Conservation (phyloP, 1,140 invertebrate species). For the Hypothenemus hampei region DNA sequence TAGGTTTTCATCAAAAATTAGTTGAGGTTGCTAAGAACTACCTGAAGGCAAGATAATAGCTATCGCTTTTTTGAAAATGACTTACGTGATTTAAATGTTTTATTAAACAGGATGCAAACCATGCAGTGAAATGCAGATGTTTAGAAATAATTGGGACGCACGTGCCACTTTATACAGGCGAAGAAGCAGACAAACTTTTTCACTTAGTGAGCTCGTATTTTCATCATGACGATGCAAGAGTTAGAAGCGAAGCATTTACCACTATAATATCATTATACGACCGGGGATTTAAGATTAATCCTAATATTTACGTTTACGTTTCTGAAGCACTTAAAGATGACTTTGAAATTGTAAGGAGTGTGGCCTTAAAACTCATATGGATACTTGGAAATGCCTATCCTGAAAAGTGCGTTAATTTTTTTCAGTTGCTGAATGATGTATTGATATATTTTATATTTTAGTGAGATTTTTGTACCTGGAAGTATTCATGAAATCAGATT, state of each 20-base stretch:
- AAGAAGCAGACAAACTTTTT: slow-evolving; percentile 55
- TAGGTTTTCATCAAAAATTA: slow-evolving; percentile 48
- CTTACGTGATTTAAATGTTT: not conserved
- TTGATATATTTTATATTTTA: slow-evolving; percentile 35
- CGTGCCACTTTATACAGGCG: slow-evolving; percentile 49
- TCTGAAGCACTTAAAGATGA: slow-evolving; percentile 84
- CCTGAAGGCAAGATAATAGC: slow-evolving; percentile 43
- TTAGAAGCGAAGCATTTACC: slow-evolving; percentile 80
- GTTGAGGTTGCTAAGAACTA: slow-evolving; percentile 59
- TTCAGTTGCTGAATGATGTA: slow-evolving; percentile 6
- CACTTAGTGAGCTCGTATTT: slow-evolving; percentile 73
- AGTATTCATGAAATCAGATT: slow-evolving; percentile 75
- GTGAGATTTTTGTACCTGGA: slow-evolving; percentile 59
- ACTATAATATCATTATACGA: slow-evolving; percentile 78
- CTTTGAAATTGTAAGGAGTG: slow-evolving; percentile 87
- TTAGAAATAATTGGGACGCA: slow-evolving; percentile 68
- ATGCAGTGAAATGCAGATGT: slow-evolving; percentile 73
- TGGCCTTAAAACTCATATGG: slow-evolving; percentile 81
- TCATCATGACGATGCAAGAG: slow-evolving; percentile 83
- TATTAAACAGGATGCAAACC: slow-evolving; percentile 64
- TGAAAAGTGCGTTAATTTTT: slow-evolving; percentile 63
- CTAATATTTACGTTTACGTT: slow-evolving; percentile 74
- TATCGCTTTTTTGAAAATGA: not conserved
- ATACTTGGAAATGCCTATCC: slow-evolving; percentile 80
- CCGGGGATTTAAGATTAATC: slow-evolving; percentile 70